These are phyloP conservation scores for Plutomurus gul DNA, from an alignment of 1,140 invertebrate genomes.

Conservation along the genomic window DNA sequence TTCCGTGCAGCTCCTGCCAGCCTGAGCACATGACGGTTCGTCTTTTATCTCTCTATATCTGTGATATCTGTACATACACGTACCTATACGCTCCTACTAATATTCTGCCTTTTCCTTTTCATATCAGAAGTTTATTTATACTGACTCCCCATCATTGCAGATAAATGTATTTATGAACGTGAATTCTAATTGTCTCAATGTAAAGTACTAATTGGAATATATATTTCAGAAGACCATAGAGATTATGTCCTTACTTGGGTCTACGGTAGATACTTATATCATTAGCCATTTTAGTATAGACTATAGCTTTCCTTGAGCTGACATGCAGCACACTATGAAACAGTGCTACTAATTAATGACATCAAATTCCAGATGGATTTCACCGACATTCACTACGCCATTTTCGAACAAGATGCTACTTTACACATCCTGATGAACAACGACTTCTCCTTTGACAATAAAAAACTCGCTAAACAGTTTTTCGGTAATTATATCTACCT, in stretches of 20 bases:
- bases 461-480: slow-evolving; percentile 70
- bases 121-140: too few relatives aligned
- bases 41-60: neutral
- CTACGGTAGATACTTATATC: too few relatives aligned
- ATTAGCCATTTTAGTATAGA: too few relatives aligned
- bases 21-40: slow-evolving; percentile 68
- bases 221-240: too few relatives aligned
- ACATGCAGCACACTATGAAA: too few relatives aligned
- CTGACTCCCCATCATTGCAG: too few relatives aligned
- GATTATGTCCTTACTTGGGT: too few relatives aligned
- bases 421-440: slow-evolving; percentile 82
- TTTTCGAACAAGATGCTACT: slow-evolving; percentile 77
- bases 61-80: neutral
- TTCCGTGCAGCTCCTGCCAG: slow-evolving; percentile 78
- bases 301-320: too few relatives aligned
- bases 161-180: too few relatives aligned
- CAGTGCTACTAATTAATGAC: slow-evolving; percentile 33
- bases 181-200: too few relatives aligned
- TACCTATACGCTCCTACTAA: neutral
- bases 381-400: slow-evolving; percentile 72
- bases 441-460: slow-evolving; percentile 73
- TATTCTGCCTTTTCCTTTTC: neutral
- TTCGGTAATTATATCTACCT: slow-evolving; percentile 66
- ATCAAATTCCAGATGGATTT: slow-evolving; percentile 70
- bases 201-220: too few relatives aligned